Base-by-base conservation (phyloP, 2,888 invertebrate species). In the Pterobdella sp. region DNA sequence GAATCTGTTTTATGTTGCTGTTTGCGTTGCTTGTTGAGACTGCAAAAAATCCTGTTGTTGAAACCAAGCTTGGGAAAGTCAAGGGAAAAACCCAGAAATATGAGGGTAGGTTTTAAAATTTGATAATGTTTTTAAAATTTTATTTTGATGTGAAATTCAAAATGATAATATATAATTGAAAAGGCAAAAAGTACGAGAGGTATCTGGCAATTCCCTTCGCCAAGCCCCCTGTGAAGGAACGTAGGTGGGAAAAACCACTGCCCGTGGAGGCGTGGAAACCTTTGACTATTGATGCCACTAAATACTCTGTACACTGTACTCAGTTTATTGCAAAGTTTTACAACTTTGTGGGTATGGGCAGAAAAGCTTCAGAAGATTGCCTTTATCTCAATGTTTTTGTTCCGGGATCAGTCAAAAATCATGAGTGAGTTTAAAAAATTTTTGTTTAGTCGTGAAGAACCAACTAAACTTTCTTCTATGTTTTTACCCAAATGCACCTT, bases 211-310 rank as follows among this genome's bases (percentile, higher is more conserved):
- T 84, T 68, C 83, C 83, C 0, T 83, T 76, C 76, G 84, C 82
- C 4, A 78, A 78, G 73, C 82, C 76, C 89, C 91, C 74, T 89
- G 90, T 73, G 89, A 92, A 84, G 3, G 77, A 79, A 1, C 77
- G 80, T 34, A 76, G 82, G 52, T 84, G 81, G 75, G 78, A 78
- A 74, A 79, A 79, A 65, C 81, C 83, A 0, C 68, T 76, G 42
- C 82, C 79, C 1, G 75, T 74, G 3, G 80, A 80, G 56, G 77
- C 78, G 0, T 82, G 81, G 82, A 63, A 71, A 3, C 81, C 78
- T 87, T 80, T 94, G 91, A 29, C 67, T 18, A 64, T 36, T 32
- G 66, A 76, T 63, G 74, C 73, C 32, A 76, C 73, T 7, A 26
- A 67, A 29, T 75, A 37, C 63, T 64, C 74, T 7, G 18, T 3